Percentiles rank a stretch among this genome's conserved stretches.
Conservation (phyloP, 2,797 vertebrate genomes). For the Anisognathus igniventris region DNA sequence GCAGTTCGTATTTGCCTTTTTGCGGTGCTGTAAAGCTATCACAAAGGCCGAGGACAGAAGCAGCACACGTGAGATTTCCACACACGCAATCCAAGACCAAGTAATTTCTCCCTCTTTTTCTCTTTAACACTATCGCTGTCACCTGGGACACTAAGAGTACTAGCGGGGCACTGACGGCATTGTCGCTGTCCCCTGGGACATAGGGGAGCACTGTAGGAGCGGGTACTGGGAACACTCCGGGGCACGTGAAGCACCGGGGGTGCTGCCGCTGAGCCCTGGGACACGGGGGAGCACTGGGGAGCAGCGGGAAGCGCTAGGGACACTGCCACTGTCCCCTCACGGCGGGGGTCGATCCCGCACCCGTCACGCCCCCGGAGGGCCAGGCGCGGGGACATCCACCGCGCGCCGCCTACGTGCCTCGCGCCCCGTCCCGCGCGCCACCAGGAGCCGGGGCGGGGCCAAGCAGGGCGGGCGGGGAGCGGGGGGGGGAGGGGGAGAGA, state of each 20-base stretch:
- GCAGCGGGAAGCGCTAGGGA: too few species aligned
- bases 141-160: not conserved
- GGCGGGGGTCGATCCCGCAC: fast-evolving
- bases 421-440: not conserved
- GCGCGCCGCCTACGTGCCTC: not conserved
- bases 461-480: fast-evolving
- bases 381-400: fast-evolving
- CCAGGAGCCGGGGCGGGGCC: fast-evolving
- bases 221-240: fast-evolving
- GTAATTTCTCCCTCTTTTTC: too few species aligned
- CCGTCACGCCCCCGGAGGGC: fast-evolving
- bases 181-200: not conserved
- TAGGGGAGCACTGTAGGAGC: too few species aligned
- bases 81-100: not conserved
- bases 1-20: not conserved
- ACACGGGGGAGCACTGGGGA: too few species aligned
- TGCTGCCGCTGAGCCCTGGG: not conserved
- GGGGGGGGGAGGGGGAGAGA: too few species aligned
- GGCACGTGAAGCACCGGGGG: too few species aligned
- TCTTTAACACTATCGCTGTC: not conserved
- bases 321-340: not conserved
- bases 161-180: too few species aligned
- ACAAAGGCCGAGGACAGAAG: too few species aligned
- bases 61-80: not conserved
- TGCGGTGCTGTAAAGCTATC: not conserved